Conservation (phyloP, 2,113 vertebrate species). For the Bubo scandiacus region DNA sequence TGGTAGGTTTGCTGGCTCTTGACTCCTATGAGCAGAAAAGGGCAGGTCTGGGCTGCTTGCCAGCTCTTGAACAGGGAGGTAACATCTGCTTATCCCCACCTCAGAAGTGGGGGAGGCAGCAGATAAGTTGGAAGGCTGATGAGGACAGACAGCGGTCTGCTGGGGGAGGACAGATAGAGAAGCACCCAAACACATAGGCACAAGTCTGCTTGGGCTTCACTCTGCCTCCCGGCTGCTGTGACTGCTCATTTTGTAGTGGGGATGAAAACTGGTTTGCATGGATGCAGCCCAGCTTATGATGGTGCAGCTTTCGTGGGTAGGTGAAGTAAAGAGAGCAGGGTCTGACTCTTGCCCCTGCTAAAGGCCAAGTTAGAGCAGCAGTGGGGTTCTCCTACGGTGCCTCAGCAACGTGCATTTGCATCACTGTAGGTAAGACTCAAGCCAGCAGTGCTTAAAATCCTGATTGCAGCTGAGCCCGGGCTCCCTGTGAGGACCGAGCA, state of each 20-base stretch:
- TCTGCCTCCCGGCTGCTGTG: not conserved
- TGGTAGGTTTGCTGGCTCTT: not conserved
- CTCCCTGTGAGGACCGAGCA: not conserved
- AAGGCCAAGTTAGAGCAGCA: not conserved
- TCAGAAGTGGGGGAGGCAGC: not conserved
- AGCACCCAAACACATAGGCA: not conserved
- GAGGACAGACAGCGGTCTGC: not conserved
- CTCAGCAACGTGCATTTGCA: not conserved
- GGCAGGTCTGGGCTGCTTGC: not conserved
- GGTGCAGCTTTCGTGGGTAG: not conserved
- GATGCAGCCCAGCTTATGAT: not conserved
- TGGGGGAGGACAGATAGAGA: not conserved
- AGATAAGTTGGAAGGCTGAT: not conserved
- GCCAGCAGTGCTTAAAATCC: not conserved
- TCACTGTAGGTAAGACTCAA: not conserved
- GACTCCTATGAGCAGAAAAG: not conserved
- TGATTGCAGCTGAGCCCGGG: not conserved
- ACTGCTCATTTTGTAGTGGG: not conserved
- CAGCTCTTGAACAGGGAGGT: not conserved
- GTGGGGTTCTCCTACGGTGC: not conserved
- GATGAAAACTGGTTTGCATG: not conserved
- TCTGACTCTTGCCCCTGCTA: not conserved
- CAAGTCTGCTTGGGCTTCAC: rapidly evolving
- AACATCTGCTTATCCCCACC: conserved; percentile 8
- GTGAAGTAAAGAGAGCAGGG: not conserved